Conservation (phyloP, 1,140 invertebrate genomes). For the Luehdorfia chinensis region DNA sequence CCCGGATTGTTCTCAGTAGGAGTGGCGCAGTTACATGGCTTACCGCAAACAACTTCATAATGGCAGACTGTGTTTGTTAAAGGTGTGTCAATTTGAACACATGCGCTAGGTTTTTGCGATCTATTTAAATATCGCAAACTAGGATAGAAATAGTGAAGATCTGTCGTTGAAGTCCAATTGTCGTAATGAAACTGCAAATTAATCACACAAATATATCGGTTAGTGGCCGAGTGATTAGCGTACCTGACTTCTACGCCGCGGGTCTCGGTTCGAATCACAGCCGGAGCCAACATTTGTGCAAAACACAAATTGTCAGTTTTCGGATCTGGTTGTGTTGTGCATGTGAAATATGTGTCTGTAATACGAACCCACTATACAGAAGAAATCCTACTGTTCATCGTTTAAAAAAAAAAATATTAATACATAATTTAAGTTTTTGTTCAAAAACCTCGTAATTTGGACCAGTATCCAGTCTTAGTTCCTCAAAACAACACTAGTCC, state of each 20-base stretch:
- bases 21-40: conserved; percentile 22
- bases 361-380: too few species aligned
- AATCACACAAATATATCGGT: background rate
- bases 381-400: too few species aligned
- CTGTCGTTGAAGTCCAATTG: conserved; percentile 57
- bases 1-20: conserved; percentile 9
- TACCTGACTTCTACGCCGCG: too few species aligned
- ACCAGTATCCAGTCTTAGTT: too few species aligned
- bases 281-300: too few species aligned
- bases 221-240: background rate
- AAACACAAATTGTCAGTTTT: too few species aligned
- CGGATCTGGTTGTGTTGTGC: too few species aligned
- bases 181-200: conserved; percentile 65
- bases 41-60: conserved; percentile 21
- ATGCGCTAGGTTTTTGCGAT: conserved; percentile 14
- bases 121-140: conserved; percentile 20
- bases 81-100: conserved; percentile 23
- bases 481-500: too few species aligned
- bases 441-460: too few species aligned
- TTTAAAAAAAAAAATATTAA: too few species aligned
- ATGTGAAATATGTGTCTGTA: too few species aligned
- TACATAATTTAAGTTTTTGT: background rate
- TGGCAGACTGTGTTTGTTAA: conserved; percentile 19
- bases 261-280: too few species aligned
- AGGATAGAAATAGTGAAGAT: conserved; percentile 60